Base-by-base conservation (phyloP, 2,797 vertebrate species). In the Onychomys leucogaster region DNA sequence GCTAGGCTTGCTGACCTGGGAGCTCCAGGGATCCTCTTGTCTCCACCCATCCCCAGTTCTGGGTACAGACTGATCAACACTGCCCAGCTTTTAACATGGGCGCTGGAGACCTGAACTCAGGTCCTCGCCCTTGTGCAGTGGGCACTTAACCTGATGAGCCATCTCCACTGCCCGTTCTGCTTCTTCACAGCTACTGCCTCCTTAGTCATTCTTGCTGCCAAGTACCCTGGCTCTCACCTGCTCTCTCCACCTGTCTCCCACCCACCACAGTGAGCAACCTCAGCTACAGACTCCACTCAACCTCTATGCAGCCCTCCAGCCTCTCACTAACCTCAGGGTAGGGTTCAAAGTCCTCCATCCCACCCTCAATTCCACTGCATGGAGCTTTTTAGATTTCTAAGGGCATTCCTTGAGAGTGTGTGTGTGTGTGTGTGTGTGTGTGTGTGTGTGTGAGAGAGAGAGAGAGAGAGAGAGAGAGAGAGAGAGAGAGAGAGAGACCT, bases 161-260 rank as follows among this genome's bases (percentile, higher is more conserved):
- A 41, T 25, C 32, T 9, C 43, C 32, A n/a, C 43, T 17, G 21
- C 11, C 6, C 41, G 7, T 19, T 84, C 85, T 46, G 37, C 43
- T 88, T 57, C 77, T 49, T 82, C 71, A 67, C 4, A 73, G 6
- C 37, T 4, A 2, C 67, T 63, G 14, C n/a, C n/a, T n/a, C 46
- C 75, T 10, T 80, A 32, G 13, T 57, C 37, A 6, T 77, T 80
- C n/a, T 73, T n/a, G 8, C 17, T 59, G 52, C n/a, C 14, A 29
- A 0, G 0, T 4, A 46, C 32, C 37, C n/a, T 63, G 63, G 5
- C 65, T 41, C 32, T 69, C 55, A 49, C 43, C 9, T 57, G 5
- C 2, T 69, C 43, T 84, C 67, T 49, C 46, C 32, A 63, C 8
- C 67, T 3, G 0, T 41, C 34, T 23, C 12, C 21, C 6, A 10